Percentiles rank a stretch among this genome's conserved stretches.
Evolutionary conservation across 1,140 invertebrate species (phyloP).

Genomic region (Trichomalopsis sarcophagae): DNA sequence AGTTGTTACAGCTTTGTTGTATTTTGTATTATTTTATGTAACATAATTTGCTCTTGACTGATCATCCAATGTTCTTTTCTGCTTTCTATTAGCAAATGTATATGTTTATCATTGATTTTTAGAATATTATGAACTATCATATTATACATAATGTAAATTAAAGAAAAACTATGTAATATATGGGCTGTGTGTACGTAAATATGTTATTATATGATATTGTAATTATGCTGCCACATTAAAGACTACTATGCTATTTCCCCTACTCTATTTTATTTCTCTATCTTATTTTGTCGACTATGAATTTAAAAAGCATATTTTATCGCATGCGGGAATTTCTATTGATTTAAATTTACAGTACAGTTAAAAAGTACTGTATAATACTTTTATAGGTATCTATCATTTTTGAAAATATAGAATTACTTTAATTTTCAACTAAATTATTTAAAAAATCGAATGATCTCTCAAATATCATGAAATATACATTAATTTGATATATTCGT

Average conservation of each 20-base stretch:
- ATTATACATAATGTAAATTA: slow-evolving; percentile 26
- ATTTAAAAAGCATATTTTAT: neutral
- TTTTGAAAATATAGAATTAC: no score
- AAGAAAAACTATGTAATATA: slow-evolving; percentile 61
- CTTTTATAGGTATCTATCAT: no score
- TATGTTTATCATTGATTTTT: neutral
- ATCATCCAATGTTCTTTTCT: neutral
- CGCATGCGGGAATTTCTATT: no score
- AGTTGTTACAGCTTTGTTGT: neutral
- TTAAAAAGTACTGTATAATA: no score
- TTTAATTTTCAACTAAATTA: no score
- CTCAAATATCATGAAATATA: neutral
- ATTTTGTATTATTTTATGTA: neutral
- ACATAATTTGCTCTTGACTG: neutral
- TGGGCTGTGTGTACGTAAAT: slow-evolving; percentile 67
- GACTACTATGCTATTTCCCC: slow-evolving; percentile 63
- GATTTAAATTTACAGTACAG: no score
- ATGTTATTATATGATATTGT: slow-evolving; percentile 69
- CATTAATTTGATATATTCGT: neutral
- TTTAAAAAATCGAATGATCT: neutral
- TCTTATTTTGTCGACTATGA: slow-evolving; percentile 29
- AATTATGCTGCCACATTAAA: slow-evolving; percentile 67
- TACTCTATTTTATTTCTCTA: slow-evolving; percentile 54
- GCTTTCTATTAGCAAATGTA: neutral
- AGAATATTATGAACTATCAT: neutral